Evolutionary conservation across 1,140 invertebrate genomes (phyloP).

Genomic region (Homalodisca vitripennis): DNA sequence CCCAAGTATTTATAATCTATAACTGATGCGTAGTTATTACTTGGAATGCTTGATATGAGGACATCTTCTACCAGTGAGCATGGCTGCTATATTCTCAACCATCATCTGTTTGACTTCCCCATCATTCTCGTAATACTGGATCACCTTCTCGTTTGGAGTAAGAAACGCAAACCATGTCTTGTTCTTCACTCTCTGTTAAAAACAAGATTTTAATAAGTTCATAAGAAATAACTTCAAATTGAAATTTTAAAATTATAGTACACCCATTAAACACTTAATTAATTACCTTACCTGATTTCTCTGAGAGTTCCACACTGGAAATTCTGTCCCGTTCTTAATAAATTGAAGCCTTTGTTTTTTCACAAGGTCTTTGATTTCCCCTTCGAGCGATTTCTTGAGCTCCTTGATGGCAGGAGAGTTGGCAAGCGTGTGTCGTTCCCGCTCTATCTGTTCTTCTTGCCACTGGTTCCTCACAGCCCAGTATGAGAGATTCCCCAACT

Average conservation of each 20-base stretch:
- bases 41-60: slow-evolving; percentile 13
- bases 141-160: neutral
- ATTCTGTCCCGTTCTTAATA: slow-evolving; percentile 1
- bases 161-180: slow-evolving; percentile 22
- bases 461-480: slow-evolving; percentile 24
- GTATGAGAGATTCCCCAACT: slow-evolving; percentile 1
- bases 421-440: slow-evolving; percentile 5
- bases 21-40: too few species aligned
- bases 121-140: slow-evolving; percentile 19
- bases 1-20: too few species aligned
- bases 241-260: too few species aligned
- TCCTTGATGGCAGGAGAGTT: slow-evolving; percentile 2
- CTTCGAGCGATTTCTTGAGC: neutral
- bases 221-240: too few species aligned
- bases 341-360: slow-evolving; percentile 4
- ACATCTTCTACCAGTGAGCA: slow-evolving; percentile 14
- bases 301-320: slow-evolving; percentile 21
- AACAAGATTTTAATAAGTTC: too few species aligned
- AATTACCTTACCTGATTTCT: slow-evolving; percentile 19
- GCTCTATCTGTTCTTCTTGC: slow-evolving; percentile 19
- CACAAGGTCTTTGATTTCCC: neutral
- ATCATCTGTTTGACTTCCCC: slow-evolving; percentile 15
- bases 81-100: neutral
- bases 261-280: too few species aligned
- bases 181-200: slow-evolving; percentile 24